Evolutionary conservation across 2,888 invertebrate genomes (phyloP).

Genomic region (Heliconius aoede): DNA sequence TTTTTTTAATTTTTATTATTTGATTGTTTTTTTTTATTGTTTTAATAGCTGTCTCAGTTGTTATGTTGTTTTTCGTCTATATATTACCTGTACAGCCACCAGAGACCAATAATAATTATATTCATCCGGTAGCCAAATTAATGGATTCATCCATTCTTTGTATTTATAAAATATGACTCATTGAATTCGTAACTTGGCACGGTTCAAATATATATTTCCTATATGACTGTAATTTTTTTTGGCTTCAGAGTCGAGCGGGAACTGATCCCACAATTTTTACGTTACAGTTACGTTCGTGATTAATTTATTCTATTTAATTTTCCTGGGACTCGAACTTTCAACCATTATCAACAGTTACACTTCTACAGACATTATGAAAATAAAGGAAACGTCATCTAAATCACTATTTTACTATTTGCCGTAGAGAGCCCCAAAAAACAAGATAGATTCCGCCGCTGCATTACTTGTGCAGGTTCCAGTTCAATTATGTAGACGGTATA

Average conservation of each 20-base stretch:
- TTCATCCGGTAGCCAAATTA: constrained; percentile 4
- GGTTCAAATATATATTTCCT: not conserved
- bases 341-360: not conserved
- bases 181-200: not conserved
- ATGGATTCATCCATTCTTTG: constrained; percentile 9
- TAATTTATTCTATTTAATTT: not conserved
- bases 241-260: no score
- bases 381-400: not conserved
- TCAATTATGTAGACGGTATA: constrained; percentile 36
- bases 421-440: constrained; percentile 34
- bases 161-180: constrained; percentile 8
- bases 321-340: not conserved
- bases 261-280: no score
- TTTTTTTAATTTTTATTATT: not conserved
- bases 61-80: constrained; percentile 8
- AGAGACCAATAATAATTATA: constrained; percentile 16
- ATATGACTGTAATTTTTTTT: not conserved
- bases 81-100: not conserved
- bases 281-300: no score
- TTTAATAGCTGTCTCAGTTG: not conserved
- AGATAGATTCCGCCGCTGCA: constrained; percentile 38
- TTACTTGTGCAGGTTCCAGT: constrained; percentile 37
- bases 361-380: not conserved
- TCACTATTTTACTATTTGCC: not conserved
- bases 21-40: no score